Evolutionary conservation across 2,888 invertebrate genomes (phyloP).

Genomic region (Drosophila niveifrons): DNA sequence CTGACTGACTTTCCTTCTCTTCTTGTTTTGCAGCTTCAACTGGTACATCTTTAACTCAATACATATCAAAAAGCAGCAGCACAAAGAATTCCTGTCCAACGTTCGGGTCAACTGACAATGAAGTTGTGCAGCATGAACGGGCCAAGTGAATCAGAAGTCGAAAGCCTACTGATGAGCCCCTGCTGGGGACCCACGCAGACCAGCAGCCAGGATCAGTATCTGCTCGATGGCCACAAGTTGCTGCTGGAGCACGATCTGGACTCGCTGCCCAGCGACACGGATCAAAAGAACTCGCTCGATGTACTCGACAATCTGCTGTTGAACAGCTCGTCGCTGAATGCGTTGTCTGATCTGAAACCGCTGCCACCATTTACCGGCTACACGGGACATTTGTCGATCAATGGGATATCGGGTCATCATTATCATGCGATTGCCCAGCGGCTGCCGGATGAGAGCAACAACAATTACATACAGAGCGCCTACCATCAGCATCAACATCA

Average conservation of each 20-base stretch:
- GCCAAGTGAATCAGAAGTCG: conserved; percentile 87
- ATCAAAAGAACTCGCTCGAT: conserved; percentile 87
- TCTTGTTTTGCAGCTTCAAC: conserved; percentile 32
- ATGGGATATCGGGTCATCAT: conserved; percentile 94
- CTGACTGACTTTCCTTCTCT: background rate
- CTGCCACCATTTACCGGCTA: conserved; percentile 95
- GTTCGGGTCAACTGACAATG: conserved; percentile 86
- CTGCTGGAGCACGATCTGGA: conserved; percentile 87
- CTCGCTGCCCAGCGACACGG: conserved; percentile 85
- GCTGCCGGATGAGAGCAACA: conserved; percentile 91
- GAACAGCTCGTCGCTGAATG: conserved; percentile 86
- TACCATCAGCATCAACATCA: conserved; percentile 83
- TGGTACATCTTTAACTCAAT: conserved; percentile 1
- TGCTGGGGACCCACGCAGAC: conserved; percentile 89
- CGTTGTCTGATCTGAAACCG: conserved; percentile 93
- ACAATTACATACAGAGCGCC: conserved; percentile 89
- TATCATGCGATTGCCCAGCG: conserved; percentile 94
- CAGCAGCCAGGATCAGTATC: conserved; percentile 86
- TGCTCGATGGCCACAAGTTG: conserved; percentile 87
- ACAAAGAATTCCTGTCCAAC: conserved; percentile 49
- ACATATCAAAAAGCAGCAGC: conserved; percentile 29
- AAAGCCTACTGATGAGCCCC: conserved; percentile 90
- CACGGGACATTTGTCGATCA: conserved; percentile 94
- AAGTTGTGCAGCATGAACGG: conserved; percentile 87
- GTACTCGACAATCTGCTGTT: conserved; percentile 90